Evolutionary conservation across 2,888 invertebrate species (phyloP).

Genomic region (Leptothorax acervorum): DNA sequence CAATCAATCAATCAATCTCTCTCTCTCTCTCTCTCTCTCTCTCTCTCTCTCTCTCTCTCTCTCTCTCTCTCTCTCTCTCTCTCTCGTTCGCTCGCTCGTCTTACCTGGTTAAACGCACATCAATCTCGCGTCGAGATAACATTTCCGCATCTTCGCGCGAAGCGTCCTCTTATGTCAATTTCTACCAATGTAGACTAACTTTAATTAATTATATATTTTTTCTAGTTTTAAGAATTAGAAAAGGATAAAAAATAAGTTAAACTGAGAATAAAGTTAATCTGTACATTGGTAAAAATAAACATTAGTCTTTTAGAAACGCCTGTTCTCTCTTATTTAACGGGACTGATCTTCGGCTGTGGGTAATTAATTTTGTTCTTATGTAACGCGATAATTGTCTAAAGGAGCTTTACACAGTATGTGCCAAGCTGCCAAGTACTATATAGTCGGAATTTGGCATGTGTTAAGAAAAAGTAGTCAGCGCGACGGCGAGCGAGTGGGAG

Average conservation of each 20-base stretch:
- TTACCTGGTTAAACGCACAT: conserved; percentile 9
- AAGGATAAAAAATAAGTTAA: no score
- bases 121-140: conserved; percentile 30
- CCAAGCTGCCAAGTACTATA: not conserved
- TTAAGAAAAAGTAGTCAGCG: not conserved
- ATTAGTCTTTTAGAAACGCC: not conserved
- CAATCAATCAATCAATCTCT: no score
- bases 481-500: not conserved
- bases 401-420: not conserved
- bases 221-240: no score
- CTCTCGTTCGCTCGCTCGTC: not conserved
- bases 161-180: not conserved
- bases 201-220: no score
- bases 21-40: not conserved
- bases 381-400: not conserved
- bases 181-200: no score
- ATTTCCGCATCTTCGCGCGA: not conserved
- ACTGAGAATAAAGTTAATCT: no score
- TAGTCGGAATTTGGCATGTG: conserved; percentile 10
- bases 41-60: not conserved
- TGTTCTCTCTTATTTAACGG: not conserved
- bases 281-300: no score
- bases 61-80: not conserved
- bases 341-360: not conserved
- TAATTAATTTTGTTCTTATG: not conserved